These are phyloP conservation scores for Drosophila subquinaria DNA, from an alignment of 2,888 invertebrate genomes.

Conservation along the genomic window DNA sequence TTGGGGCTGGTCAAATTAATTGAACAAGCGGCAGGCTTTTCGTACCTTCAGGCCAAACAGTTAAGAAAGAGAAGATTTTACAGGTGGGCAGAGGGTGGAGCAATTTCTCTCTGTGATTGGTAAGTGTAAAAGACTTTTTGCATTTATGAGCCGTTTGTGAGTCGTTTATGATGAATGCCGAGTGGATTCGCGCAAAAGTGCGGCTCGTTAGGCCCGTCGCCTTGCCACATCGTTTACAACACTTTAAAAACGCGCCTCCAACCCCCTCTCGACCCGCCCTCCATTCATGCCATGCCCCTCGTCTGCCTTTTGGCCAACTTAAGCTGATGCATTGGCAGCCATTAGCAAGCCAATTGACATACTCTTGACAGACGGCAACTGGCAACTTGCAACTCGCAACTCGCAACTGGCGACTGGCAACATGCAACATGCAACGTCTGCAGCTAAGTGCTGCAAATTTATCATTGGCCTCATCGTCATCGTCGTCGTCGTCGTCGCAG, in stretches of 20 bases:
- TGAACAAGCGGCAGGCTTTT: slow-evolving; percentile 56
- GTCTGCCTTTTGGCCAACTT: slow-evolving; percentile 25
- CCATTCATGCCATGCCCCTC: neutral
- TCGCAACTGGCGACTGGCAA: slow-evolving; percentile 23
- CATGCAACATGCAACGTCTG: slow-evolving; percentile 37
- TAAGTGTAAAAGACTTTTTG: slow-evolving; percentile 56
- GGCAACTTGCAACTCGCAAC: slow-evolving; percentile 24
- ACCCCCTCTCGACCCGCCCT: neutral
- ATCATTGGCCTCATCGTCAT: slow-evolving; percentile 65
- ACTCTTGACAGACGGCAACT: slow-evolving; percentile 67
- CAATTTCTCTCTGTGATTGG: slow-evolving; percentile 50
- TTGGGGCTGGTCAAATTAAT: slow-evolving; percentile 75
- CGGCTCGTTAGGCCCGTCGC: slow-evolving; percentile 67
- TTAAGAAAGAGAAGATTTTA: slow-evolving; percentile 4
- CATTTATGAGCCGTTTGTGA: slow-evolving; percentile 55
- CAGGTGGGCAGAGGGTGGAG: neutral
- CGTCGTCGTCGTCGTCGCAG: slow-evolving; percentile 23
- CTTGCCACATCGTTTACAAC: slow-evolving; percentile 73
- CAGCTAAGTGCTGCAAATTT: slow-evolving; percentile 76
- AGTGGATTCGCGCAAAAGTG: slow-evolving; percentile 35
- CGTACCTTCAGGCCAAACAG: slow-evolving; percentile 8
- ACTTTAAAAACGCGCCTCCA: slow-evolving; percentile 64
- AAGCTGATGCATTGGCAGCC: slow-evolving; percentile 72
- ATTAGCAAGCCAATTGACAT: slow-evolving; percentile 79
- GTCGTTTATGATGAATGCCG: slow-evolving; percentile 71